Evolutionary conservation across 1,140 invertebrate genomes (phyloP).

Genomic region (Zaprionus inermis): DNA sequence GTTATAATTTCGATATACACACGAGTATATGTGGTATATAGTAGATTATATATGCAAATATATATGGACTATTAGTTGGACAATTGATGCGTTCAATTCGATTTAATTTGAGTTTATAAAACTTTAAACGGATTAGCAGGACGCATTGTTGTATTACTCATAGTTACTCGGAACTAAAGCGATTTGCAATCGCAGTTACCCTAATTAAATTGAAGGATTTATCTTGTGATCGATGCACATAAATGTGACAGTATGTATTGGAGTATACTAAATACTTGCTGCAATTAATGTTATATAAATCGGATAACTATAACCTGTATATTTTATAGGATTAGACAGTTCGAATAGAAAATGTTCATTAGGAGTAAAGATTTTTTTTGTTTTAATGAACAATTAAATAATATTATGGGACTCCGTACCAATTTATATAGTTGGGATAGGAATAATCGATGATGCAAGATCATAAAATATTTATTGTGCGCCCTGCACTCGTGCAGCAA

Average conservation of each 20-base stretch:
- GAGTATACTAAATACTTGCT: too few relatives aligned
- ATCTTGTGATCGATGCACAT: background rate
- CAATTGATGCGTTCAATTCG: background rate
- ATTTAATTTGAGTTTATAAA: background rate
- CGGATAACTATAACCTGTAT: too few relatives aligned
- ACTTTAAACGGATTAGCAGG: background rate
- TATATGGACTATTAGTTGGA: slow-evolving; percentile 1
- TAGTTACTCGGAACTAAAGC: background rate
- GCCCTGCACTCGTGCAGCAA: background rate
- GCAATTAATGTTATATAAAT: too few relatives aligned
- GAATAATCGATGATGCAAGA: too few relatives aligned
- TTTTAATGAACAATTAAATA: too few relatives aligned
- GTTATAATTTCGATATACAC: background rate
- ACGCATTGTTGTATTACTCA: background rate
- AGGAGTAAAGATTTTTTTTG: too few relatives aligned
- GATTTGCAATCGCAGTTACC: background rate
- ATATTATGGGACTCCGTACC: too few relatives aligned
- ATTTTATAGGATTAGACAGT: too few relatives aligned
- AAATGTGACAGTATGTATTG: background rate
- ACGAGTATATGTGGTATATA: background rate
- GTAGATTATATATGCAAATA: background rate
- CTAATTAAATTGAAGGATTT: slow-evolving; percentile 9
- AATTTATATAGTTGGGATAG: too few relatives aligned
- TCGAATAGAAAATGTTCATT: too few relatives aligned
- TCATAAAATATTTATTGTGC: too few relatives aligned